A percentile compares a stretch with the other conserved stretches of the same genome.
These are phyloP conservation scores for Drosophila bocqueti DNA, from an alignment of 1,140 invertebrate species.

Conservation along the genomic window DNA sequence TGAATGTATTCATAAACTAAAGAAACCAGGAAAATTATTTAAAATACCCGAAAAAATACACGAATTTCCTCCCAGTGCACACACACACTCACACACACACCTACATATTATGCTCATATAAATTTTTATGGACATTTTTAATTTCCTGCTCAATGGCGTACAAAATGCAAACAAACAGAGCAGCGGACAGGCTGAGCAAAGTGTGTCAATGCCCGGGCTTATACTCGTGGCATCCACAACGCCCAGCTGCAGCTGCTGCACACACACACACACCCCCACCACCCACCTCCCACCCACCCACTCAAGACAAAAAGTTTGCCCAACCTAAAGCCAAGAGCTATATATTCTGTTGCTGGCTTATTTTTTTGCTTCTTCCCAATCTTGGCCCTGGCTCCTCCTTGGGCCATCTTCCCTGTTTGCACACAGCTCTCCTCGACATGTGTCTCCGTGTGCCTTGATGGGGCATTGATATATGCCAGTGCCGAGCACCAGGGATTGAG, in stretches of 20 bases:
- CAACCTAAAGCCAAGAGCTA: constrained; percentile 54
- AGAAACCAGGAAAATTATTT: background rate
- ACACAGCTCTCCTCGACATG: constrained; percentile 36
- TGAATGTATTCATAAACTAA: background rate
- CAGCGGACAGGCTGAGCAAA: constrained; percentile 42
- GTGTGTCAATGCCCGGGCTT: constrained; percentile 46
- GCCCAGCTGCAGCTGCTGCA: constrained; percentile 26
- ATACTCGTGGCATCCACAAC: constrained; percentile 7
- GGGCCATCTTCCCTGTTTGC: constrained; percentile 41
- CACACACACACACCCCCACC: constrained; percentile 22
- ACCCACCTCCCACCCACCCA: background rate
- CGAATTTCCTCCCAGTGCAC: background rate
- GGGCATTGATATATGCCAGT: constrained; percentile 53
- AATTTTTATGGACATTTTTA: constrained; percentile 64
- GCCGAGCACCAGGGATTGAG: constrained; percentile 31
- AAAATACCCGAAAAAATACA: background rate
- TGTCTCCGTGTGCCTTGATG: constrained; percentile 12
- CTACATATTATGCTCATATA: constrained; percentile 14
- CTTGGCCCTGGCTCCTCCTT: constrained; percentile 17
- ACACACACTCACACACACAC: background rate
- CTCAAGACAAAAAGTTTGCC: constrained; percentile 43
- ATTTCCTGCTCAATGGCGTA: constrained; percentile 49
- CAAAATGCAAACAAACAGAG: constrained; percentile 49
- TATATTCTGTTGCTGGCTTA: constrained; percentile 31
- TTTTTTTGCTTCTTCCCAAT: constrained; percentile 14